phyloP scores from a whole-genome alignment of 2,113 vertebrate genomes.

The Xyrauchen texanus region DNA sequence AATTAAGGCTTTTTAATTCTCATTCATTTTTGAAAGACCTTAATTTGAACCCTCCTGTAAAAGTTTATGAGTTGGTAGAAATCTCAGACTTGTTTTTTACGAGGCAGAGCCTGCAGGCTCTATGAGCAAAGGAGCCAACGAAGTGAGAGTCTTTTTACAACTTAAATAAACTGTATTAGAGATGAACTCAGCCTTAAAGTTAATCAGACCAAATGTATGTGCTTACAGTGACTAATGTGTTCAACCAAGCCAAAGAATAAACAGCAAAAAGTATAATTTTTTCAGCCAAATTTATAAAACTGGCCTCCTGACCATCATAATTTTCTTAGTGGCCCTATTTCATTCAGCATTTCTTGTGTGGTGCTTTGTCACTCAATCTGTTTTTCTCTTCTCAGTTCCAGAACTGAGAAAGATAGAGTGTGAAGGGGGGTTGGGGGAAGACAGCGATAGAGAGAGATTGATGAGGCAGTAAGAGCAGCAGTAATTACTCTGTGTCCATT shows the following conservation, averaged over 20 bases:
- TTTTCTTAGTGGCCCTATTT: slow-evolving; percentile 48
- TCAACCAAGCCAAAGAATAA: slow-evolving; percentile 10
- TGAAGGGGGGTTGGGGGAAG: slow-evolving; percentile 40
- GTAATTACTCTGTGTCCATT: slow-evolving; percentile 84
- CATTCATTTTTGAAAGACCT: slow-evolving; percentile 72
- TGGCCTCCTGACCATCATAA: slow-evolving; percentile 6
- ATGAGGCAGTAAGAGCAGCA: slow-evolving; percentile 82
- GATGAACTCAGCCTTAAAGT: slow-evolving; percentile 14
- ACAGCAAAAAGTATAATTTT: neutral
- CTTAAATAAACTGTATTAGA: slow-evolving; percentile 22
- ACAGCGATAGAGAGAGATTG: slow-evolving; percentile 78
- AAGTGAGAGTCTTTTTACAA: slow-evolving; percentile 32
- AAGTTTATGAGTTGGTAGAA: slow-evolving; percentile 71
- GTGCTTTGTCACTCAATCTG: slow-evolving; percentile 66
- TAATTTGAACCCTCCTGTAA: slow-evolving; percentile 68
- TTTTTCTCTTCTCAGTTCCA: slow-evolving; percentile 59
- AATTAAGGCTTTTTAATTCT: slow-evolving; percentile 75
- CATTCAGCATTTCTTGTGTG: slow-evolving; percentile 60
- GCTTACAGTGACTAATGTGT: slow-evolving; percentile 14
- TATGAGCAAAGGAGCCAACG: slow-evolving; percentile 50
- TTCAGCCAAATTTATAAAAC: neutral
- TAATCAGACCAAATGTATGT: slow-evolving; percentile 26
- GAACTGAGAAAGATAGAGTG: slow-evolving; percentile 66
- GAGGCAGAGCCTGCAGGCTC: slow-evolving; percentile 49
- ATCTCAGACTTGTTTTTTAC: slow-evolving; percentile 65